Conservation (phyloP, 1,140 invertebrate genomes). For the Palaemon carinicauda region DNA sequence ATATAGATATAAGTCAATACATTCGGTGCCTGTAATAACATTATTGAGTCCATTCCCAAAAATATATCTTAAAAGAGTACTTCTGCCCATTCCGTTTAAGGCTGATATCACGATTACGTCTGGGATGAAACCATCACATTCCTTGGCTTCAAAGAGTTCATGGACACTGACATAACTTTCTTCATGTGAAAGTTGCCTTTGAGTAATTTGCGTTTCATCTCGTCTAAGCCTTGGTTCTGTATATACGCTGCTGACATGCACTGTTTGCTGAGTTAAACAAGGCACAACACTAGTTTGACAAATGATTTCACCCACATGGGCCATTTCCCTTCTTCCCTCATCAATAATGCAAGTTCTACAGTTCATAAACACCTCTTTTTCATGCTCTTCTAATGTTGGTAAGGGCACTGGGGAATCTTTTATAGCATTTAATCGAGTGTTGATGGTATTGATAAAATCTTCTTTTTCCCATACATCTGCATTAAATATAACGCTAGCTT, state of each 20-base stretch:
- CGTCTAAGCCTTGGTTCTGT: conserved; percentile 15
- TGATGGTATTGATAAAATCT: background rate
- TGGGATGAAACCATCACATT: conserved; percentile 29
- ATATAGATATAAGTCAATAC: conserved; percentile 15
- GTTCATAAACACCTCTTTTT: conserved; percentile 9
- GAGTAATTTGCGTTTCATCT: conserved; percentile 27
- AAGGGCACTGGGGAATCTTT: conserved; percentile 29
- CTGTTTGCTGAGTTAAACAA: conserved; percentile 12
- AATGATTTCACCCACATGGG: background rate
- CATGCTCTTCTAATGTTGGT: conserved; percentile 25
- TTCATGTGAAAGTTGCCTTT: conserved; percentile 17
- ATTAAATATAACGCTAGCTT: conserved; percentile 16
- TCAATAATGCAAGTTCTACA: conserved; percentile 8
- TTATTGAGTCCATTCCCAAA: background rate
- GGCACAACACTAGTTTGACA: conserved; percentile 16
- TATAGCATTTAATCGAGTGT: conserved; percentile 8
- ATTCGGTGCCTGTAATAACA: background rate
- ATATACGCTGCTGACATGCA: conserved; percentile 4
- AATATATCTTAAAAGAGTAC: conserved; percentile 19
- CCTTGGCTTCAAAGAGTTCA: conserved; percentile 5
- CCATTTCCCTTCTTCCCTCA: conserved; percentile 1
- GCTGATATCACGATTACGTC: conserved; percentile 21
- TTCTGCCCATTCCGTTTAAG: conserved; percentile 40
- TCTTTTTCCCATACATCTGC: background rate
- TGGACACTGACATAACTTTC: conserved; percentile 20